Evolutionary conservation across 1,140 invertebrate genomes (phyloP), one percentile per base, ranked within the genome.

Genomic region (Solen grandis): DNA sequence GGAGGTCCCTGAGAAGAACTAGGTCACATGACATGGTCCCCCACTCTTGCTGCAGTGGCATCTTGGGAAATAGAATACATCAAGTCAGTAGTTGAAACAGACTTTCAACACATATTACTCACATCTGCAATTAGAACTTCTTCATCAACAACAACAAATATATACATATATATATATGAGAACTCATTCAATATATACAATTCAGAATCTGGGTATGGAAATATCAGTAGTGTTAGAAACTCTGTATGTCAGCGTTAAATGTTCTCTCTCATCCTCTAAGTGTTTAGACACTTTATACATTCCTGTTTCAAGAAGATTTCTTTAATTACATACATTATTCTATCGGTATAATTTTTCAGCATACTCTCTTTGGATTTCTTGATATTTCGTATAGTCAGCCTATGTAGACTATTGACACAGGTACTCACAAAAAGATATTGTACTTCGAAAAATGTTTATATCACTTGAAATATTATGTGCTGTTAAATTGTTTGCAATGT

Each of bases 1-100:
- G 85, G 92, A 93, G 81, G 88, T 92, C 38, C 91, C 91, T 19
- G 91, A 92, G 86, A 92, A 92, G 84, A 91, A 85, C 69, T 92
- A 86, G 46, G 68, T 27, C 27, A 54, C 81, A 62, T 16, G 25
- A 46, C 27, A 19, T 8, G 66, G 29, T 22, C 33, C 60, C 14
- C 35, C 19, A 46, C 33, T 50, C 33, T 27, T 50, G 36, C 27
- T 66, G 33, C 50, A 41, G 50, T n/a, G 8, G 16, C 16, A 3
- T 68, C 66, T 69, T 54, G 55, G 41, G 41, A 50, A 50, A 59
- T 54, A 65, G 36, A 65, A 54, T 50, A 16, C 38, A 52, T 33
- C 35, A 55, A 35, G 35, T 57, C 22, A 59, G 33, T 38, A 72
- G 50, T 72, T 50, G 35, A 13, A 38, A 5, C n/a, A 60, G 29